These are phyloP conservation scores for Drosophila trapezifrons DNA, from an alignment of 1,140 invertebrate genomes.

Conservation along the genomic window DNA sequence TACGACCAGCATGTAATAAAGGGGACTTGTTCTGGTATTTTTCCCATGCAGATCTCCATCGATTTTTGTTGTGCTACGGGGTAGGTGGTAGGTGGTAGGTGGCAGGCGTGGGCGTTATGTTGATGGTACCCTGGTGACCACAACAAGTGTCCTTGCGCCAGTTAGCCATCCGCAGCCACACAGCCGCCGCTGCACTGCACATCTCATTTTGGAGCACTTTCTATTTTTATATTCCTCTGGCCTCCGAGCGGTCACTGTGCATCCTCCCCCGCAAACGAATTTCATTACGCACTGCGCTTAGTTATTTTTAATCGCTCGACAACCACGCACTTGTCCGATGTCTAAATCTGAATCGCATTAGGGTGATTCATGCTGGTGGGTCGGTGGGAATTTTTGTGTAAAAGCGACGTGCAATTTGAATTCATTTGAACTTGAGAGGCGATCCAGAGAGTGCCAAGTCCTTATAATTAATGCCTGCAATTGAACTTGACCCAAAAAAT, in stretches of 20 bases:
- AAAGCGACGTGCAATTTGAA: conserved; percentile 36
- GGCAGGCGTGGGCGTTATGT: not conserved
- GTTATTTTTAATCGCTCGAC: conserved; percentile 57
- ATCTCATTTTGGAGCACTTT: conserved; percentile 70
- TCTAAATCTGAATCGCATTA: conserved; percentile 39
- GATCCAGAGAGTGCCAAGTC: conserved; percentile 57
- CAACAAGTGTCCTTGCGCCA: conserved; percentile 73
- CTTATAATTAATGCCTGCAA: conserved; percentile 74
- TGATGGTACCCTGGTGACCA: conserved; percentile 25
- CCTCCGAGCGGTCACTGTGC: conserved; percentile 27
- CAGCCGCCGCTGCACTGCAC: conserved; percentile 34
- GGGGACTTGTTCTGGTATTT: conserved; percentile 1
- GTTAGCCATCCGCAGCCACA: conserved; percentile 30
- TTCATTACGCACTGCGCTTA: conserved; percentile 48
- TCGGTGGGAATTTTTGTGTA: not conserved
- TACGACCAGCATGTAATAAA: not conserved
- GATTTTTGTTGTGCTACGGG: conserved; percentile 51
- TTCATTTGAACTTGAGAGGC: conserved; percentile 57
- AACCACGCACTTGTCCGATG: conserved; percentile 57
- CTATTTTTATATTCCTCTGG: conserved; percentile 67
- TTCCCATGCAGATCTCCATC: conserved; percentile 57
- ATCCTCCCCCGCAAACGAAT: conserved; percentile 6
- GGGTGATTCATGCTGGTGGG: conserved; percentile 41
- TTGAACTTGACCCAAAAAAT: conserved; percentile 77
- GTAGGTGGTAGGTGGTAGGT: no score